Conservation (phyloP, 64 coral and sea anemone genomes). For the Montipora efflorescens region DNA sequence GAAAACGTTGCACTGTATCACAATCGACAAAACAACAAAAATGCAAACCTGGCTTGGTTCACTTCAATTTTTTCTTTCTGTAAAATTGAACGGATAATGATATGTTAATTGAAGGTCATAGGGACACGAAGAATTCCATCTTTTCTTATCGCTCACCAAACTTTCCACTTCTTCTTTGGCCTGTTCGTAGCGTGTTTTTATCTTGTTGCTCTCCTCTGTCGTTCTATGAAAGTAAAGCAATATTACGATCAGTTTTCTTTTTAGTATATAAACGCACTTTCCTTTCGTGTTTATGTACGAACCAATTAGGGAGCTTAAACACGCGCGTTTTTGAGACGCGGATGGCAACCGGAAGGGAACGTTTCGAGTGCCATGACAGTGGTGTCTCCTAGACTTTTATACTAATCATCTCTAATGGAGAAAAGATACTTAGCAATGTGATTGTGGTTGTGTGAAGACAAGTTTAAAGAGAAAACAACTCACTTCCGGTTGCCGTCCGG, state of each 20-base stretch:
- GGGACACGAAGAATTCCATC: too few species aligned
- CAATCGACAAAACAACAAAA: not conserved
- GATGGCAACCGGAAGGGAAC: too few species aligned
- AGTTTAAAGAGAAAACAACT: too few species aligned
- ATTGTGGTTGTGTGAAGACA: too few species aligned
- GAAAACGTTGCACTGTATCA: not conserved
- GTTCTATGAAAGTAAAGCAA: slow-evolving; percentile 37
- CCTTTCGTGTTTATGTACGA: too few species aligned
- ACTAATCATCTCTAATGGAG: too few species aligned
- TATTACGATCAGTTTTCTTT: not conserved
- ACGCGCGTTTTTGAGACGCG: too few species aligned
- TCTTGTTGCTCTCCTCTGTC: slow-evolving; percentile 76
- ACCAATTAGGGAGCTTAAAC: too few species aligned
- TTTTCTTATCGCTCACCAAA: slow-evolving; percentile 27
- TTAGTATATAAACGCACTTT: not conserved
- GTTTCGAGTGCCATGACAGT: too few species aligned
- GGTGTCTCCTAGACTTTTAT: too few species aligned
- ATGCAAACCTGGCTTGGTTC: slow-evolving; percentile 71
- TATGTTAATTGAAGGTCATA: not conserved
- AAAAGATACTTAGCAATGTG: too few species aligned
- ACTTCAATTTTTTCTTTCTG: slow-evolving; percentile 92
- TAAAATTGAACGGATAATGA: not conserved
- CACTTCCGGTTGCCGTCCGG: too few species aligned
- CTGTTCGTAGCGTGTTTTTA: slow-evolving; percentile 73
- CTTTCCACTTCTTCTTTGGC: slow-evolving; percentile 81